phyloP scores from a whole-genome alignment of 2,888 invertebrate species.

The Thelaira solivaga region DNA sequence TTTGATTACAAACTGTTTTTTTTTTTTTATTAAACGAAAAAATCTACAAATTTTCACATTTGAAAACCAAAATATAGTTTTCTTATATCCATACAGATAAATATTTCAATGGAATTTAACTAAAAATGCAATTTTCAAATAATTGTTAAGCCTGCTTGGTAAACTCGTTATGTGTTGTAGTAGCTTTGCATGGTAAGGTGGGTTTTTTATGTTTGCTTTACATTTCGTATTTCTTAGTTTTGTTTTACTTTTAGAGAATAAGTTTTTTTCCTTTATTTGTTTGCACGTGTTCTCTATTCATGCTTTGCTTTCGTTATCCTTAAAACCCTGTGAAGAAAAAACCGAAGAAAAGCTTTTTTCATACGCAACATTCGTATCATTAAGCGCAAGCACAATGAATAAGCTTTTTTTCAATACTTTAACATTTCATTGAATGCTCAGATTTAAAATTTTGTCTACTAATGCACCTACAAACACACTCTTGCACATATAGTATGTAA shows the following conservation, averaged over 20 bases:
- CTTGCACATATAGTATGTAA: too few species aligned
- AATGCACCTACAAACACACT: not conserved
- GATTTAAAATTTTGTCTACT: slow-evolving; percentile 46
- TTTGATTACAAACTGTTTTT: too few species aligned
- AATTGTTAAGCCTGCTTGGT: too few species aligned
- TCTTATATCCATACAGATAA: too few species aligned
- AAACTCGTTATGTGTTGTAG: too few species aligned
- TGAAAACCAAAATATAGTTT: too few species aligned
- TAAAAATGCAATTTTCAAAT: too few species aligned
- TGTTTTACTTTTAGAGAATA: not conserved
- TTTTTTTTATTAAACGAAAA: too few species aligned
- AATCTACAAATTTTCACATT: too few species aligned
- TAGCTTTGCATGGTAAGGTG: too few species aligned
- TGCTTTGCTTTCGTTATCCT: slow-evolving; percentile 51
- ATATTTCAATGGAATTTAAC: too few species aligned
- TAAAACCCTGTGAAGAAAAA: slow-evolving; percentile 44
- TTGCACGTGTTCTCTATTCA: slow-evolving; percentile 41
- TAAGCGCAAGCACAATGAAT: slow-evolving; percentile 19
- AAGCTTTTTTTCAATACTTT: slow-evolving; percentile 36
- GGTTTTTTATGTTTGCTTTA: not conserved
- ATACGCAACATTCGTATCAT: not conserved
- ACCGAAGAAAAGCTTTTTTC: slow-evolving; percentile 21
- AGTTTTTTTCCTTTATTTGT: not conserved
- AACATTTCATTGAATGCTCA: slow-evolving; percentile 35
- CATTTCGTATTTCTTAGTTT: too few species aligned